These are phyloP conservation scores for Spodoptera littoralis DNA, from an alignment of 2,888 invertebrate species.

Conservation along the genomic window DNA sequence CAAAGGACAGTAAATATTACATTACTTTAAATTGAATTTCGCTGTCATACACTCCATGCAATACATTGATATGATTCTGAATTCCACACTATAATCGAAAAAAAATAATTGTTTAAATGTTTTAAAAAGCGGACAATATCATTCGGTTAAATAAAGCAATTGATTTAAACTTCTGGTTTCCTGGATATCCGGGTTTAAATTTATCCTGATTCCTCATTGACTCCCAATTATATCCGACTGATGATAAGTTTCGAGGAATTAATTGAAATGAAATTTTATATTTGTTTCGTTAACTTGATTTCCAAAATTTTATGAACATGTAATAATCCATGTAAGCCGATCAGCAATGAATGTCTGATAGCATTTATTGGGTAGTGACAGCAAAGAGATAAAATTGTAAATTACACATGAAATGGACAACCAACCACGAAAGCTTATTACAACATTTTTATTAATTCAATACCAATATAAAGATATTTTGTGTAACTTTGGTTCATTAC, in stretches of 20 bases:
- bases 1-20: too few relatives aligned
- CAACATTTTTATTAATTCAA: too few relatives aligned
- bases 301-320: conserved; percentile 17
- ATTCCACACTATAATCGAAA: too few relatives aligned
- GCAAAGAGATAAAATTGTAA: neutral
- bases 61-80: too few relatives aligned
- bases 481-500: too few relatives aligned
- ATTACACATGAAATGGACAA: too few relatives aligned
- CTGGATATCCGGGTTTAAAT: conserved; percentile 20
- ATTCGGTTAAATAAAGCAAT: conserved; percentile 4
- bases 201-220: conserved; percentile 21
- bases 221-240: conserved; percentile 30
- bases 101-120: too few relatives aligned
- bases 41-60: too few relatives aligned
- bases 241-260: conserved; percentile 22
- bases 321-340: conserved; percentile 23
- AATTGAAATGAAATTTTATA: conserved; percentile 28
- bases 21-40: too few relatives aligned
- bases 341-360: conserved; percentile 1
- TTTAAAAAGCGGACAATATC: too few relatives aligned
- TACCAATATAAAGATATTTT: too few relatives aligned
- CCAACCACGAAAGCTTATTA: too few relatives aligned
- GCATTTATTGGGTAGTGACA: neutral
- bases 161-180: conserved; percentile 23
- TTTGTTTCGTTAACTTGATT: conserved; percentile 22